phyloP scores from a whole-genome alignment of 1,140 invertebrate species.

The Samia ricini region DNA sequence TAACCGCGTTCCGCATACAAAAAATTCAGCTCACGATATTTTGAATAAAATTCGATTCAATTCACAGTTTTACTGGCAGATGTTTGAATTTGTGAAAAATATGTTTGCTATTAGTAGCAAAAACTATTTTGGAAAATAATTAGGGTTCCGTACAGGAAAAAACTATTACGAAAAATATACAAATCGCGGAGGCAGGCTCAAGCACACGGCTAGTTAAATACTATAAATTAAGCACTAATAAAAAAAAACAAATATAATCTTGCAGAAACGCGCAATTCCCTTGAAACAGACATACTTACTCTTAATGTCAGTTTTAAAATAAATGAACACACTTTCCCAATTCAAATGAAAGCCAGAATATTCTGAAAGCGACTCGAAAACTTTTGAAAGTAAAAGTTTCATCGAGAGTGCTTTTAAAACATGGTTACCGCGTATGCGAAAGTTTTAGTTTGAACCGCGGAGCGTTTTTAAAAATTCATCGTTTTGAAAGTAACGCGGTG shows the following conservation, averaged over 20 bases:
- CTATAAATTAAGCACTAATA: background rate
- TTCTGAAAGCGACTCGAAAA: background rate
- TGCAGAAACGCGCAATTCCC: background rate
- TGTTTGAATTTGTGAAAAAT: too few relatives aligned
- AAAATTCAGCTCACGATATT: too few relatives aligned
- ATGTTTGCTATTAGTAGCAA: too few relatives aligned
- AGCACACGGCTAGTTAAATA: too few relatives aligned
- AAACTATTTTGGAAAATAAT: too few relatives aligned
- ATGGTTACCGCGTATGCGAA: conserved; percentile 37
- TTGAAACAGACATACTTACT: background rate
- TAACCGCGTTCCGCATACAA: too few relatives aligned
- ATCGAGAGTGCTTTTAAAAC: conserved; percentile 8
- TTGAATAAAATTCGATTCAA: too few relatives aligned
- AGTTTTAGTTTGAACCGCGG: conserved; percentile 36
- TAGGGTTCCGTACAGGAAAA: too few relatives aligned
- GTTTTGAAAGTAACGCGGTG: conserved; percentile 46
- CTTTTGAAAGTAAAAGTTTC: conserved; percentile 17
- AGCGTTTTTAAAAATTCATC: conserved; percentile 54
- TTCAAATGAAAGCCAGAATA: background rate
- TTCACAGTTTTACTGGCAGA: too few relatives aligned
- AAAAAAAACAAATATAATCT: background rate
- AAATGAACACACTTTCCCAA: background rate
- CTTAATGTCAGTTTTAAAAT: background rate
- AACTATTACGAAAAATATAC: too few relatives aligned
- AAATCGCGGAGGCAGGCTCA: too few relatives aligned